Conservation (phyloP, 2,888 invertebrate species). For the Syrphus vitripennis region DNA sequence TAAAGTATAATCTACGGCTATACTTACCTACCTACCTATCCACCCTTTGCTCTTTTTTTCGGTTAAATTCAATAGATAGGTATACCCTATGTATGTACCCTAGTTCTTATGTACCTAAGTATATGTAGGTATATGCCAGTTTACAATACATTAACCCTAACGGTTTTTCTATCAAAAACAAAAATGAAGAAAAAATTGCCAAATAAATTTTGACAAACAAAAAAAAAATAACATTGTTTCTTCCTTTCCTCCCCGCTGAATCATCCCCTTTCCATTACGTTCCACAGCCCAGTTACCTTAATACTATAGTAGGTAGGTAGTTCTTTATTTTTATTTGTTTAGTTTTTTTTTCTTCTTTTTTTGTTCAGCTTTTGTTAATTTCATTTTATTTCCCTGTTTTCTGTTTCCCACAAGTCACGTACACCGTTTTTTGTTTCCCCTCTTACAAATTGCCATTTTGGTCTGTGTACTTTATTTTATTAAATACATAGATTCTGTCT, state of each 20-base stretch:
- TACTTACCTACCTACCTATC: not conserved
- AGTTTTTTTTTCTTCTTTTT: not conserved
- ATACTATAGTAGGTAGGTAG: not conserved
- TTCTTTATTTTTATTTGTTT: not conserved
- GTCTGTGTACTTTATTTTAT: slow-evolving; percentile 19
- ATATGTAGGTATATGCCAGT: no score
- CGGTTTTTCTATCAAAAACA: slow-evolving; percentile 14
- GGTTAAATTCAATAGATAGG: not conserved
- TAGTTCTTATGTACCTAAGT: no score
- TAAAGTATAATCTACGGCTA: not conserved
- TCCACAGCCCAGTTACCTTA: not conserved
- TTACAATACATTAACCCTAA: not conserved
- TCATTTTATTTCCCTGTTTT: slow-evolving; percentile 61
- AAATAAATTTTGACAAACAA: not conserved
- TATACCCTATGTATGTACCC: no score
- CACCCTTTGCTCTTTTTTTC: slow-evolving; percentile 4
- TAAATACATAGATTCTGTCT: slow-evolving; percentile 7
- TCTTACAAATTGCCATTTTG: slow-evolving; percentile 32
- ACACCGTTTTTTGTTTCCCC: slow-evolving; percentile 59
- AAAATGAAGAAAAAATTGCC: not conserved
- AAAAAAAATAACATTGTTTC: not conserved
- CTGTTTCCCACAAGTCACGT: slow-evolving; percentile 60
- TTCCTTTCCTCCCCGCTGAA: not conserved
- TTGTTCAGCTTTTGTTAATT: not conserved
- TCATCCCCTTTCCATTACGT: not conserved